Evolutionary conservation across 92 coral and sea anemone species (phyloP).

Genomic region (Epizoanthus ramosus): DNA sequence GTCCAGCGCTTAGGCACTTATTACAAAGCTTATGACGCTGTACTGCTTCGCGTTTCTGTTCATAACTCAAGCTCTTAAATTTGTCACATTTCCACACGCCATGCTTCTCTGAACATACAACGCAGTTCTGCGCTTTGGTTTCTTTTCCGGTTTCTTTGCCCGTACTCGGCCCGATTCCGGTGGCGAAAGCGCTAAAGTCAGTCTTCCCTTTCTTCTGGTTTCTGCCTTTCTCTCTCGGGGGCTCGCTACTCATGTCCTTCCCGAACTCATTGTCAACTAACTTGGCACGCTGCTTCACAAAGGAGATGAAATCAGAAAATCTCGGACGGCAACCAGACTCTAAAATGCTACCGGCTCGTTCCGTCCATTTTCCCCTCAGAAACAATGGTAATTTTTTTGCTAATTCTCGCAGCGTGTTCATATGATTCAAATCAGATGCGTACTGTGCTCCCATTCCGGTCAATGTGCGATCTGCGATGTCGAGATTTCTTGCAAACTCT

Average conservation of each 20-base stretch:
- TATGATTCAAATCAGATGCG: slow-evolving; percentile 58
- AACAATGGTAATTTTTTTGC: slow-evolving; percentile 64
- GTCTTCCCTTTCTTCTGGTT: neutral
- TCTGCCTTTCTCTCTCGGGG: neutral
- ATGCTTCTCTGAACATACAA: slow-evolving; percentile 53
- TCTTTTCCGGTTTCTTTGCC: too few relatives aligned
- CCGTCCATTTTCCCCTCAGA: slow-evolving; percentile 70
- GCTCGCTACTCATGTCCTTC: too few relatives aligned
- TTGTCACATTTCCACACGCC: slow-evolving; percentile 71
- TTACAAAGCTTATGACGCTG: slow-evolving; percentile 60
- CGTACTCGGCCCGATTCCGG: neutral
- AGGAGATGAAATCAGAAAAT: slow-evolving; percentile 53
- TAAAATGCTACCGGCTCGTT: slow-evolving; percentile 71
- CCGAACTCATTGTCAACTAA: neutral
- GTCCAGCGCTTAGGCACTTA: slow-evolving; percentile 65
- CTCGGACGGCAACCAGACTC: slow-evolving; percentile 59
- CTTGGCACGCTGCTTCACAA: slow-evolving; percentile 30
- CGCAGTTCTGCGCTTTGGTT: slow-evolving; percentile 39
- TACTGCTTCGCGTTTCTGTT: slow-evolving; percentile 21
- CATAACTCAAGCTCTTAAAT: slow-evolving; percentile 20
- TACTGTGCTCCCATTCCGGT: slow-evolving; percentile 71
- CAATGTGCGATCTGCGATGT: slow-evolving; percentile 63
- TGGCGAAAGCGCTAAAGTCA: neutral
- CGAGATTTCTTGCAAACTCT: slow-evolving; percentile 61
- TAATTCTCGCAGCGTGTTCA: slow-evolving; percentile 64